Evolutionary conservation across 1,140 invertebrate genomes (phyloP).

Genomic region (Cydia pomonella): DNA sequence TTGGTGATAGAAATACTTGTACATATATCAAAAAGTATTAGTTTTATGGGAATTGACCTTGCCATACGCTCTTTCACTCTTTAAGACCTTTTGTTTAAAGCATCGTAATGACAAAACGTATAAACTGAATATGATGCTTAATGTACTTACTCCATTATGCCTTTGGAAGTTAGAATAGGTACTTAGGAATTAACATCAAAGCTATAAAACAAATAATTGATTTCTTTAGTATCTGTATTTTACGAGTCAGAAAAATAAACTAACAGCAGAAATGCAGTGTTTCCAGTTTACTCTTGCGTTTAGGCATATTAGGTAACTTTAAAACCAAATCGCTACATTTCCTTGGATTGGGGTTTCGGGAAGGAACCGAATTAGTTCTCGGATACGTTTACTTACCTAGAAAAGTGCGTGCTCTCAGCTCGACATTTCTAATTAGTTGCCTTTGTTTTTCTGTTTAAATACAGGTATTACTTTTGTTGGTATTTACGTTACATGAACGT

Average conservation of each 20-base stretch:
- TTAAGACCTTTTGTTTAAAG: not conserved
- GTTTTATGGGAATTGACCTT: not conserved
- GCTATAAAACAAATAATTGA: slow-evolving; percentile 50
- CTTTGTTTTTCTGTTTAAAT: not conserved
- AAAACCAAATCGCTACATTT: slow-evolving; percentile 53
- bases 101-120: not conserved
- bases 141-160: not conserved
- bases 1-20: not conserved
- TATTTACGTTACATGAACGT: not conserved
- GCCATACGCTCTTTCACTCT: not conserved
- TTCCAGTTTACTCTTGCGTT: slow-evolving; percentile 47
- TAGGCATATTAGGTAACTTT: slow-evolving; percentile 42
- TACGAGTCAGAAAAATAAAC: slow-evolving; percentile 45
- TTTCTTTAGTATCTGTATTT: slow-evolving; percentile 39
- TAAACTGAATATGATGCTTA: not conserved
- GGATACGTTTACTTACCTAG: slow-evolving; percentile 59
- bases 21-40: not conserved
- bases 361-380: slow-evolving; percentile 54
- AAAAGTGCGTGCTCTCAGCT: slow-evolving; percentile 42
- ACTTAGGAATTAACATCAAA: slow-evolving; percentile 60
- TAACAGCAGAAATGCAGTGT: slow-evolving; percentile 37
- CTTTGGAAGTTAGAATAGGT: not conserved
- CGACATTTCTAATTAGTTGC: not conserved
- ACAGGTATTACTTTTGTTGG: not conserved
- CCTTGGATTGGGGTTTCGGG: slow-evolving; percentile 46